Evolutionary conservation across 2,888 invertebrate genomes (phyloP).

Genomic region (Pachymerium ferrugineum): DNA sequence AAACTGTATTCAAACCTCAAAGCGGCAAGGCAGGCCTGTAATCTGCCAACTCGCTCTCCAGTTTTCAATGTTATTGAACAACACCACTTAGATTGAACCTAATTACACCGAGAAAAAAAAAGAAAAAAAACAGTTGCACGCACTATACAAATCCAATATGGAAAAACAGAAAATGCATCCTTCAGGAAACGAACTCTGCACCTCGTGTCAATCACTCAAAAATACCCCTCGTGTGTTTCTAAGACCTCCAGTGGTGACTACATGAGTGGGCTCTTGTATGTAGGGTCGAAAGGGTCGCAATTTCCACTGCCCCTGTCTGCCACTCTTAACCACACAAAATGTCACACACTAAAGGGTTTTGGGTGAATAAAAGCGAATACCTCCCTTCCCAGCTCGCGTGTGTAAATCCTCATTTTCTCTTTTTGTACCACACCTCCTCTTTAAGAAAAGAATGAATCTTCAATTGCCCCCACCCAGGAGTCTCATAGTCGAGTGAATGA

Average conservation of each 20-base stretch:
- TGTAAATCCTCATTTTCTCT: conserved; percentile 17
- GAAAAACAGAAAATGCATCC: too few relatives aligned
- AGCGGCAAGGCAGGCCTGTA: conserved; percentile 11
- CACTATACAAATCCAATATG: background rate
- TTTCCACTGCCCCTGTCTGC: conserved; percentile 2
- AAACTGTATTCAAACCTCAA: conserved; percentile 9
- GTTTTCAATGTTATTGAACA: conserved; percentile 18
- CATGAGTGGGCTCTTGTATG: conserved; percentile 11
- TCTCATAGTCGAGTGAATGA: conserved; percentile 3
- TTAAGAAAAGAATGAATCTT: conserved; percentile 5
- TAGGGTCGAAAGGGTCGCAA: background rate
- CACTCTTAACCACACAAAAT: conserved; percentile 7
- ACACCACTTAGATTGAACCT: conserved; percentile 14
- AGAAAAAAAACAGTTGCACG: background rate
- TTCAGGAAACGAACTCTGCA: background rate
- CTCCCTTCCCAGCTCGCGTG: background rate
- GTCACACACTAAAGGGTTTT: conserved; percentile 18
- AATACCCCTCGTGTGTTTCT: background rate
- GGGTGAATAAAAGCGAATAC: too few relatives aligned
- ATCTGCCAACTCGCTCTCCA: conserved; percentile 4
- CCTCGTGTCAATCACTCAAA: background rate
- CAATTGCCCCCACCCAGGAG: conserved; percentile 3
- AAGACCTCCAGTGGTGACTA: conserved; percentile 11
- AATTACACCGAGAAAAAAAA: background rate
- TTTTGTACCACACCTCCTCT: background rate